Conservation (phyloP, 2,113 vertebrate species). For the Oncorhynchus kisutch region DNA sequence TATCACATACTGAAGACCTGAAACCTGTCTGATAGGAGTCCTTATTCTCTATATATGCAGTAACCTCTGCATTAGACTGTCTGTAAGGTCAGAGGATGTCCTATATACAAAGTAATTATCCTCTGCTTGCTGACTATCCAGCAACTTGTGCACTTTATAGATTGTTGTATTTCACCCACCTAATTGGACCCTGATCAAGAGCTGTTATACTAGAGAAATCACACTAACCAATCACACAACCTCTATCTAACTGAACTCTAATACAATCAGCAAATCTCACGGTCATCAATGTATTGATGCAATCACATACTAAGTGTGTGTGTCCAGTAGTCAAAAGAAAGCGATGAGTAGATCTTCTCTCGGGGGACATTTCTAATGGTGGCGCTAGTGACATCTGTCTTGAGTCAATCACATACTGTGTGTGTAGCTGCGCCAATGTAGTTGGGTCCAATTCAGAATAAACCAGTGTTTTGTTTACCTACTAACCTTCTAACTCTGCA, state of each 20-base stretch:
- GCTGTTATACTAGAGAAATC: slow-evolving; percentile 2
- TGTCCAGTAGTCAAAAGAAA: too few relatives aligned
- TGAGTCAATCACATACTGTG: too few relatives aligned
- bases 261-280: not conserved
- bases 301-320: too few relatives aligned
- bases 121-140: not conserved
- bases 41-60: not conserved
- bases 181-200: slow-evolving; percentile 6
- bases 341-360: too few relatives aligned
- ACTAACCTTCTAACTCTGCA: not conserved
- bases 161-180: slow-evolving; percentile 36
- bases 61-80: slow-evolving; percentile 34
- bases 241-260: slow-evolving; percentile 6
- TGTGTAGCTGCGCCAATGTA: too few relatives aligned
- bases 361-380: too few relatives aligned
- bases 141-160: slow-evolving; percentile 65
- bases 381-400: too few relatives aligned
- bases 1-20: too few relatives aligned
- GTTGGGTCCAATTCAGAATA: too few relatives aligned
- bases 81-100: not conserved
- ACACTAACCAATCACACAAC: not conserved
- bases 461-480: too few relatives aligned
- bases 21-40: too few relatives aligned
- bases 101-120: not conserved
- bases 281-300: not conserved